Percentiles rank a stretch among this genome's conserved stretches.
Evolutionary conservation across 2,888 invertebrate species (phyloP).

Genomic region (Ethmia dodecea): DNA sequence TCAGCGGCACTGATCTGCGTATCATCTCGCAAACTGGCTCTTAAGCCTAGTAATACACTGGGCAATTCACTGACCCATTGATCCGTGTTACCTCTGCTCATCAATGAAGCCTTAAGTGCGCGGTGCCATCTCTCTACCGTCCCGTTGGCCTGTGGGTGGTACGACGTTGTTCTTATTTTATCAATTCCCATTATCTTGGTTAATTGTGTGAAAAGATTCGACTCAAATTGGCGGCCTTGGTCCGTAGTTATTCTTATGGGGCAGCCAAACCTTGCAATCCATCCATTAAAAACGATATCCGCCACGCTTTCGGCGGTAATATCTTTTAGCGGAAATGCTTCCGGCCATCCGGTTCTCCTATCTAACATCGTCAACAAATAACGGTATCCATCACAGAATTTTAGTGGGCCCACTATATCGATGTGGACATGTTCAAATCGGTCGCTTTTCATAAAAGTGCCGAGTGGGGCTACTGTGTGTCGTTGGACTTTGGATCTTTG

Average conservation of each 20-base stretch:
- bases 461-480: conserved; percentile 9
- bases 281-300: neutral
- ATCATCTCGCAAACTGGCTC: neutral
- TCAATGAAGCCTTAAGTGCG: neutral
- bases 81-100: neutral
- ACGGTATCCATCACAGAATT: neutral
- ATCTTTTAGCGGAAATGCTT: neutral
- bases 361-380: neutral
- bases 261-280: neutral
- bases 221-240: neutral
- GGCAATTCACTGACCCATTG: neutral
- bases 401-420: neutral
- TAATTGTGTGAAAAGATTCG: neutral
- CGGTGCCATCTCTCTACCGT: neutral
- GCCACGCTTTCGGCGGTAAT: neutral
- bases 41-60: neutral
- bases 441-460: neutral
- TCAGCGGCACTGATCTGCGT: neutral
- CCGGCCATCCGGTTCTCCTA: neutral
- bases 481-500: conserved; percentile 12
- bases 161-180: neutral
- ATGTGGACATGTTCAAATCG: neutral
- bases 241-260: neutral
- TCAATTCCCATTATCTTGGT: conserved; percentile 2
- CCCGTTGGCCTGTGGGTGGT: neutral